These are phyloP conservation scores for Xestoiulus laeticollis DNA, from an alignment of 2,888 invertebrate genomes.

Conservation along the genomic window DNA sequence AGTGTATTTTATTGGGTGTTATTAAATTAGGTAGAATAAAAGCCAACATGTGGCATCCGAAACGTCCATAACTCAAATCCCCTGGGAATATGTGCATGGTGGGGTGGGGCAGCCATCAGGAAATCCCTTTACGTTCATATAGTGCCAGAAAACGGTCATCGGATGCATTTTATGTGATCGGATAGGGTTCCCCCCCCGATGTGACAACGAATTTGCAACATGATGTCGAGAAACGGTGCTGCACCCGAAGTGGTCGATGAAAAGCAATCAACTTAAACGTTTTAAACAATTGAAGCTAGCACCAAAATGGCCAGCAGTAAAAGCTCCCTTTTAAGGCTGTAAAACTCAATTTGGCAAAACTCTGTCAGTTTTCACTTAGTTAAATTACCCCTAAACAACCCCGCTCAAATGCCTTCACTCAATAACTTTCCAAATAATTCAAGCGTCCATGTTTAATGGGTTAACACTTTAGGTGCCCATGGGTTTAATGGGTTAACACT, in stretches of 20 bases:
- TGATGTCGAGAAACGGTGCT: background rate
- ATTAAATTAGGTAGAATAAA: conserved; percentile 18
- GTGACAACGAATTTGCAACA: conserved; percentile 20
- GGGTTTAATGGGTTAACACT: background rate
- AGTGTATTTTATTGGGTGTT: conserved; percentile 13
- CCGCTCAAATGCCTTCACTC: background rate
- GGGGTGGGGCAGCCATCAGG: background rate
- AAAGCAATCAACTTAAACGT: conserved; percentile 16
- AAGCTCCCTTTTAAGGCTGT: background rate
- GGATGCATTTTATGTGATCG: background rate
- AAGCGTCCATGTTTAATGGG: background rate
- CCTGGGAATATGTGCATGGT: background rate
- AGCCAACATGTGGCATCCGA: conserved; percentile 15
- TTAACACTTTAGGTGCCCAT: background rate
- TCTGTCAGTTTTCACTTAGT: background rate
- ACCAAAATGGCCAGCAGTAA: background rate
- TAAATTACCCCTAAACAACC: background rate
- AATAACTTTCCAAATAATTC: background rate
- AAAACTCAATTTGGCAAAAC: background rate
- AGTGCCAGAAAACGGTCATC: background rate
- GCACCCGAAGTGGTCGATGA: background rate
- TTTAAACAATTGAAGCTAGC: background rate
- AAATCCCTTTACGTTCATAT: background rate
- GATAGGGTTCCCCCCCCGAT: background rate
- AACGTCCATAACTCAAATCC: background rate